These are phyloP conservation scores for Carduelis carduelis DNA, from an alignment of 2,797 vertebrate genomes.

Conservation along the genomic window DNA sequence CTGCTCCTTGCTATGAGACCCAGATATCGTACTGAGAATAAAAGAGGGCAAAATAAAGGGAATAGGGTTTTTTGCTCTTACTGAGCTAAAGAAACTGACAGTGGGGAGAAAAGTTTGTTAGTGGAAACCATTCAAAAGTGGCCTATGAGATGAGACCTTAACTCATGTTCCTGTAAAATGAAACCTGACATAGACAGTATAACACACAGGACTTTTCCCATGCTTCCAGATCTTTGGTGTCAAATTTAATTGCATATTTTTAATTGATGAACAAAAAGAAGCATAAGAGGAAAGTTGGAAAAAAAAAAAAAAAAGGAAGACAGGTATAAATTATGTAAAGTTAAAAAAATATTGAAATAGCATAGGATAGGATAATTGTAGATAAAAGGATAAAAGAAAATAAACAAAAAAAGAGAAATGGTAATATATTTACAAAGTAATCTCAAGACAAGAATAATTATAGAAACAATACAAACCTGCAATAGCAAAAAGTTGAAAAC, in stretches of 20 bases:
- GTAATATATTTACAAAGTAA: background rate
- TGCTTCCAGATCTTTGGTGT: background rate
- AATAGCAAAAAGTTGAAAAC: background rate
- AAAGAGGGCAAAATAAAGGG: background rate
- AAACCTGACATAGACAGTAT: background rate
- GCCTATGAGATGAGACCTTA: background rate
- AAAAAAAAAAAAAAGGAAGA: fast-evolving
- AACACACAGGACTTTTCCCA: background rate
- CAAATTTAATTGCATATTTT: background rate
- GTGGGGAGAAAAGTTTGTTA: background rate
- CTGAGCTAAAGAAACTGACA: background rate
- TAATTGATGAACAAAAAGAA: background rate
- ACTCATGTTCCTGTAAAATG: background rate
- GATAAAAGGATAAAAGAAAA: background rate
- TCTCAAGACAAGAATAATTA: background rate
- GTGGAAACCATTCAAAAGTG: background rate
- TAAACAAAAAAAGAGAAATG: background rate
- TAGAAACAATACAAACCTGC: background rate
- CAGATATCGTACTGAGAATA: background rate
- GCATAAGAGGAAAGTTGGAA: fast-evolving
- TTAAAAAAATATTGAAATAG: background rate
- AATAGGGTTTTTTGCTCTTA: background rate
- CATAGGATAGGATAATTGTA: background rate
- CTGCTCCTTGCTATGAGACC: background rate
- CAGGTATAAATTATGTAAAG: fast-evolving